Conservation (phyloP, 2,888 invertebrate genomes). For the Tachina lurida region DNA sequence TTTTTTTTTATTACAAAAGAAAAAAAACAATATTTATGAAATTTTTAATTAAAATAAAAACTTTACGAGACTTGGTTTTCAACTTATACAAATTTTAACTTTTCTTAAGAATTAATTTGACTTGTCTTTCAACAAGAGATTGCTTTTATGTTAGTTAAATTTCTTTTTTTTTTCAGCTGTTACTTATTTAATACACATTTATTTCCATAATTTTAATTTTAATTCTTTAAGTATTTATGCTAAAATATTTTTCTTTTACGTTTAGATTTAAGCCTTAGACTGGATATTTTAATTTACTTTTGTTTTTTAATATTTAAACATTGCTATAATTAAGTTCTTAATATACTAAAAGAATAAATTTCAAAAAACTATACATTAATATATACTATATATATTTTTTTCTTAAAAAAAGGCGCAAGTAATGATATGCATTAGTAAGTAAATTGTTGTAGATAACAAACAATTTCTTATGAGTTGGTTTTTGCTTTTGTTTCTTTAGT, state of each 20-base stretch:
- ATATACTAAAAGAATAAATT: conserved; percentile 63
- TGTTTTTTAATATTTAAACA: conserved; percentile 47
- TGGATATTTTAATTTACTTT: conserved; percentile 50
- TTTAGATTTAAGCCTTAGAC: conserved; percentile 73
- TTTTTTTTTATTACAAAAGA: neutral
- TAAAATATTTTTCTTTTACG: conserved; percentile 53
- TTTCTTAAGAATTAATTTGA: conserved; percentile 63
- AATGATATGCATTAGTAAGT: conserved; percentile 82
- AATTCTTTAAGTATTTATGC: conserved; percentile 45
- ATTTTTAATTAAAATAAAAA: conserved; percentile 18
- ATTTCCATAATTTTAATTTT: conserved; percentile 36
- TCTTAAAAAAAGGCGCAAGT: conserved; percentile 80
- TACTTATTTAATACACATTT: conserved; percentile 59
- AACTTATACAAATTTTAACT: conserved; percentile 77
- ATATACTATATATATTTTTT: conserved; percentile 71
- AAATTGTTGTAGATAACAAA: conserved; percentile 43
- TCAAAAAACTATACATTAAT: conserved; percentile 62
- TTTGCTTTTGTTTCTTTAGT: conserved; percentile 64
- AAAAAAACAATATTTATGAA: neutral
- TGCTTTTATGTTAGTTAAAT: conserved; percentile 55
- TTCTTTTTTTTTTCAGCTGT: neutral
- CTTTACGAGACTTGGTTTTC: conserved; percentile 67
- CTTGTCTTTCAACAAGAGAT: conserved; percentile 56
- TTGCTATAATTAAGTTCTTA: conserved; percentile 67
- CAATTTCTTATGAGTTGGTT: conserved; percentile 66